Base-by-base conservation (phyloP, 2,797 vertebrate genomes). In the Apogon hyalosoma region DNA sequence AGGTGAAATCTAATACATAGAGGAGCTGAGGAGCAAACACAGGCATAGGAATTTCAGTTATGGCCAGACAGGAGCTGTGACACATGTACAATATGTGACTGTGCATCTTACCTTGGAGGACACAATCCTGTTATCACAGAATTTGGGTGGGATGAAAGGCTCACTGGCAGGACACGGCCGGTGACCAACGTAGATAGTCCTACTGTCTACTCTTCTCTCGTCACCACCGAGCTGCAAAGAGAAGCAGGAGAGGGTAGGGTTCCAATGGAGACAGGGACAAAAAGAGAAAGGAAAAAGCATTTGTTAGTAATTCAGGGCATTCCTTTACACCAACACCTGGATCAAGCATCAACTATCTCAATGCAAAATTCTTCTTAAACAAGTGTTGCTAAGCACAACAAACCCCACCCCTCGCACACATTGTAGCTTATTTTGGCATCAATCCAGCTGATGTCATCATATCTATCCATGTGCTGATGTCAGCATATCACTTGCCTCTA, bases 111-210 rank as follows among this genome's bases (percentile, higher is more conserved):
- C 98, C 96, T 99, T 99, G 77, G 98, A 98, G 53, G 98, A 99
- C 80, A 99, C 94, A 11, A 99, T 99, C 91, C 95, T 96, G 90
- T 99, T 99, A 89, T 97, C 95, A 58, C 97, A 98, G 93, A 97
- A 99, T 87, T 95, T 98, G 74, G 95, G 95, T 28, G 95, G 95
- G 84, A 95, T 93, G 10, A 95, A 96, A 1, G 93, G 87, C 66
- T 97, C 97, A 7, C 88, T 92, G 82, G 91, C 89, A 0, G 89
- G 90, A 54, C 92, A 87, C 0, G 91, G 87, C 41, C 87, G 95
- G 84, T 93, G 95, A 60, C 96, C 97, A 38, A 98, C 93, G 66
- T 96, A 92, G 87, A 99, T 92, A 0, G 96, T 98, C 76, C 98
- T 95, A 0, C 95, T 98, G 70, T 96, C 96, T 10, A 97, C 95